A percentile compares a stretch with the other conserved stretches of the same genome.
These are phyloP conservation scores for Pseudococcus longispinus DNA, from an alignment of 2,888 invertebrate species.

Conservation along the genomic window DNA sequence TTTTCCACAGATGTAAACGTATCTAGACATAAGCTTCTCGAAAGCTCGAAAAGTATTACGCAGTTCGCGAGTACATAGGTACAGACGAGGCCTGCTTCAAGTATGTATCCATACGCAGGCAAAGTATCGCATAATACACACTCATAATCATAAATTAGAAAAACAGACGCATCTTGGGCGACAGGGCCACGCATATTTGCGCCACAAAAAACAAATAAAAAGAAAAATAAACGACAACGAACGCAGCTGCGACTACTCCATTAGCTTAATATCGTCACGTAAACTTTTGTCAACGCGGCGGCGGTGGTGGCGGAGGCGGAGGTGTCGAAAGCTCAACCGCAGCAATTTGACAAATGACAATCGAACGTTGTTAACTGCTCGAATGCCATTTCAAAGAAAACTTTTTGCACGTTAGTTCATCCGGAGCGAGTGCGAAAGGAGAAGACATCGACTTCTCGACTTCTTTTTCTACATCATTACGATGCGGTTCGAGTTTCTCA, in stretches of 20 bases:
- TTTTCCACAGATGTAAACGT: not conserved
- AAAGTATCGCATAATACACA: not conserved
- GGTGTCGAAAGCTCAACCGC: conserved; percentile 55
- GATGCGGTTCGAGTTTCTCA: conserved; percentile 51
- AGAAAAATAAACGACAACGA: conserved; percentile 51
- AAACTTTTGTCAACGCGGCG: conserved; percentile 30
- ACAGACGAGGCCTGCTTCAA: too few species aligned
- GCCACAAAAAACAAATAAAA: conserved; percentile 52
- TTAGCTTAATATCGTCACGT: conserved; percentile 57
- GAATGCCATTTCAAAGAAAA: conserved; percentile 48
- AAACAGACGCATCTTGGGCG: not conserved
- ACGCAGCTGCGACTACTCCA: conserved; percentile 56
- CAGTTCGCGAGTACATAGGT: too few species aligned
- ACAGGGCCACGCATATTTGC: not conserved
- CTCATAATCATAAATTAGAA: conserved; percentile 40
- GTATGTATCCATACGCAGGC: too few species aligned
- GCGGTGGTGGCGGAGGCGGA: not conserved
- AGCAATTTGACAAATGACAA: conserved; percentile 57
- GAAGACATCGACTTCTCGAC: not conserved
- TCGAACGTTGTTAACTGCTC: conserved; percentile 57
- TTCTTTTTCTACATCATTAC: conserved; percentile 49
- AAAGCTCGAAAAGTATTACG: too few species aligned
- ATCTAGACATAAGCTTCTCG: not conserved
- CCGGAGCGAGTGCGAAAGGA: too few species aligned
- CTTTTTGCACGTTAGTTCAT: not conserved